phyloP scores from a whole-genome alignment of 2,888 invertebrate genomes.

The Agonopterix heracliana region DNA sequence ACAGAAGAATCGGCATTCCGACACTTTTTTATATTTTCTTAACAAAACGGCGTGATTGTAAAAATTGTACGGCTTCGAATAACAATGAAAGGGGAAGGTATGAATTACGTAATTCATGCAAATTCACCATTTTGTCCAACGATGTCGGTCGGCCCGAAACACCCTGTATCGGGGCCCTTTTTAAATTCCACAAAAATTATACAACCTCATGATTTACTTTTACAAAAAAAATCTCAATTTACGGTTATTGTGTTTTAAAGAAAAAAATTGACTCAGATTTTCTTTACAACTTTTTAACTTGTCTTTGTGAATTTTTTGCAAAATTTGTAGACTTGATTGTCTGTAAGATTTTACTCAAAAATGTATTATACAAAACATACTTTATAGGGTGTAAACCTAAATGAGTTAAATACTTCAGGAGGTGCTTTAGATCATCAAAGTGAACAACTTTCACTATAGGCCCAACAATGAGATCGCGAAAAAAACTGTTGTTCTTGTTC shows the following conservation, averaged over 20 bases:
- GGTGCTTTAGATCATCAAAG: too few species aligned
- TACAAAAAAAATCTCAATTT: conserved; percentile 33
- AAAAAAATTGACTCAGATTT: conserved; percentile 22
- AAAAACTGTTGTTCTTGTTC: too few species aligned
- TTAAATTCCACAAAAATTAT: conserved; percentile 44
- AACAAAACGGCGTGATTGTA: conserved; percentile 19
- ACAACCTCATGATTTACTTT: conserved; percentile 32
- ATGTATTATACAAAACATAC: too few species aligned
- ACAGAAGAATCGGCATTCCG: background rate
- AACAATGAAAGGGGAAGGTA: conserved; percentile 31
- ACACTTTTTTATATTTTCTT: background rate
- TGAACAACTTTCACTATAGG: too few species aligned
- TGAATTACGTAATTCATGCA: conserved; percentile 58
- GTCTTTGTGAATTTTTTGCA: too few species aligned
- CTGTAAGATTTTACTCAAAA: too few species aligned
- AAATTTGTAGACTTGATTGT: too few species aligned
- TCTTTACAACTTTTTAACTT: conserved; percentile 21
- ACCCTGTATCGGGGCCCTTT: conserved; percentile 24
- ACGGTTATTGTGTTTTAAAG: conserved; percentile 33
- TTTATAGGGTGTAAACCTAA: too few species aligned
- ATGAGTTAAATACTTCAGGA: too few species aligned
- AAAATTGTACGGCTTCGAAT: conserved; percentile 21
- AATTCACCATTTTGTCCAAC: conserved; percentile 39
- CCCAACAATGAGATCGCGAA: too few species aligned
- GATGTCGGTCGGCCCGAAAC: conserved; percentile 16